phyloP scores from a whole-genome alignment of 2,888 invertebrate genomes.

The Neoscelio sp. region DNA sequence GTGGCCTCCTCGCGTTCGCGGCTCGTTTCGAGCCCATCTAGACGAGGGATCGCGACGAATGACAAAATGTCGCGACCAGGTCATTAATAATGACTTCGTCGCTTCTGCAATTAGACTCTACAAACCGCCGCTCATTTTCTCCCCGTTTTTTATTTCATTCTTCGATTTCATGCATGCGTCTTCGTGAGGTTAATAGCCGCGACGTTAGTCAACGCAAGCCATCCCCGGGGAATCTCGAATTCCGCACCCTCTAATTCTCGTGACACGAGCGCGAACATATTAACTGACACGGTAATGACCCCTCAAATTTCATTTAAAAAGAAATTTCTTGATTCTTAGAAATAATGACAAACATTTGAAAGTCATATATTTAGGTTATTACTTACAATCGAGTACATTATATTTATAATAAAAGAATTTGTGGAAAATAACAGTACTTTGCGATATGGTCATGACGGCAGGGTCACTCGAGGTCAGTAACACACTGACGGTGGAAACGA shows the following conservation, averaged over 20 bases:
- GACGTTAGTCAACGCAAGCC: conserved; percentile 49
- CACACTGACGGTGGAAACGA: conserved; percentile 79
- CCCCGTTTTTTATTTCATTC: conserved; percentile 63
- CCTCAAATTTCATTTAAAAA: no score
- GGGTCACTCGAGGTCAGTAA: conserved; percentile 83
- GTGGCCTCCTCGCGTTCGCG: conserved; percentile 68
- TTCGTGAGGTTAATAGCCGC: conserved; percentile 61
- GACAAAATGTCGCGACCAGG: conserved; percentile 78
- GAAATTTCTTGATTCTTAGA: no score
- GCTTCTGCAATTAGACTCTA: conserved; percentile 81
- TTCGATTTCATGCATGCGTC: conserved; percentile 36
- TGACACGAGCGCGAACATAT: conserved; percentile 47
- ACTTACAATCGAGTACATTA: no score
- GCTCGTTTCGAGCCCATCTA: conserved; percentile 70
- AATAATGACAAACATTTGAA: no score
- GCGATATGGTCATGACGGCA: conserved; percentile 78
- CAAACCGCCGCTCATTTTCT: conserved; percentile 66
- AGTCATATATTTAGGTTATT: no score
- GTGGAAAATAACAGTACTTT: conserved; percentile 77
- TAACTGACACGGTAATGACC: conserved; percentile 21
- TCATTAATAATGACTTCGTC: conserved; percentile 82
- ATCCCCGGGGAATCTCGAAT: conserved; percentile 64
- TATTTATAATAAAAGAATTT: conserved; percentile 72
- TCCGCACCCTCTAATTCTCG: conserved; percentile 8
- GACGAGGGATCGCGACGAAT: conserved; percentile 74